phyloP scores from a whole-genome alignment of 2,888 invertebrate species.

The Agrochola macilenta region DNA sequence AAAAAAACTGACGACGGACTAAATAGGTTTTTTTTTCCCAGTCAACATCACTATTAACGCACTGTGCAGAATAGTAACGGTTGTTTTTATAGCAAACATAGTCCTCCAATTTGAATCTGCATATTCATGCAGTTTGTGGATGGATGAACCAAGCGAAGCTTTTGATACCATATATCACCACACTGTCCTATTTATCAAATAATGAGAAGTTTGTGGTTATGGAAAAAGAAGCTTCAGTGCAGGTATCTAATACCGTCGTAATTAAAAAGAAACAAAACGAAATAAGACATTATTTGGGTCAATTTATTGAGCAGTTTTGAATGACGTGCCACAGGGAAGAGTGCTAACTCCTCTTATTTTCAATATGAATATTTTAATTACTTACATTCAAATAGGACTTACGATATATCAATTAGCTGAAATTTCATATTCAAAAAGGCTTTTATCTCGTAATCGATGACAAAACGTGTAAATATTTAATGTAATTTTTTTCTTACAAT shows the following conservation, averaged over 20 bases:
- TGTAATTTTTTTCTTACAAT: not conserved
- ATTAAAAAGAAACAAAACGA: not conserved
- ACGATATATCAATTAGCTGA: not conserved
- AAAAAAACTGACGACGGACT: no score
- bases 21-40: no score
- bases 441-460: not conserved
- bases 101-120: not conserved
- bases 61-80: not conserved
- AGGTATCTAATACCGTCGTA: not conserved
- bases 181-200: not conserved
- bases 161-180: constrained; percentile 4
- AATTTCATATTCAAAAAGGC: not conserved
- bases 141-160: not conserved
- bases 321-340: not conserved
- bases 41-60: not conserved
- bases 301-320: not conserved
- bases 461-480: not conserved
- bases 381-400: not conserved
- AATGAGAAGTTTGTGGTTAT: not conserved
- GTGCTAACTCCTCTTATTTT: not conserved
- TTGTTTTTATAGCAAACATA: not conserved
- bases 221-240: not conserved
- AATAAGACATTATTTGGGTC: not conserved
- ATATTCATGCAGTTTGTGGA: not conserved
- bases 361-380: not conserved